Evolutionary conservation across 2,888 invertebrate species (phyloP), one percentile per base, ranked within the genome.

Genomic region (Dicycla oo): DNA sequence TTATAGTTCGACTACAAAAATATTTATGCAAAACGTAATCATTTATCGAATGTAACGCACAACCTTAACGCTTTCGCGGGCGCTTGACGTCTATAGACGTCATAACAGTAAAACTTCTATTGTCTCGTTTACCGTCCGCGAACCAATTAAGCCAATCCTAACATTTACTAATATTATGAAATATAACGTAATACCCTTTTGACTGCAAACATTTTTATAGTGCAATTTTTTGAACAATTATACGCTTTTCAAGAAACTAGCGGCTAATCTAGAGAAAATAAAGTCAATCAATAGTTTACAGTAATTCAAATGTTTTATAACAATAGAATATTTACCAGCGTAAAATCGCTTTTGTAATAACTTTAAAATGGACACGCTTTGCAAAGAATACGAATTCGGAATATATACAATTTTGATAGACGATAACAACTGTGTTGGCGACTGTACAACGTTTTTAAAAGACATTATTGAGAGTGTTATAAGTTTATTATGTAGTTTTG

Each of bases 41-140:
- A 75, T 80, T 85, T 85, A 87, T 86, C 86, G 86, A 91, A 90
- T 88, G 83, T 85, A 88, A 92, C 94, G 93, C 93, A 94, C 93
- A 94, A 94, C 92, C 91, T 86, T 86, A 34, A 34, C 4, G 34
- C 34, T 34, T 34, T 34, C 34, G 34, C 34, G 34, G 34, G 34
- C 34, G 34, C 6, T 34, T 34, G 34, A 3, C 34, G 34, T 34
- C 34, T 34, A 34, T 34, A 34, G 34, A 34, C 34, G 34, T 34
- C 34, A 34, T 34, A 34, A 34, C 34, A 34, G 6, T 34, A 2
- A 34, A 34, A 34, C 34, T 34, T 34, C 34, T 34, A 34, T 34
- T 34, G 34, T 34, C 34, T 34, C 34, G 34, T 34, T 34, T 34
- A 34, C 34, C 34, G 34, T 34, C 34, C 34, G 34, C 34, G 34